A percentile compares a stretch with the other conserved stretches of the same genome.
Evolutionary conservation across 2,888 invertebrate genomes (phyloP).

Genomic region (Nasonia oneida): DNA sequence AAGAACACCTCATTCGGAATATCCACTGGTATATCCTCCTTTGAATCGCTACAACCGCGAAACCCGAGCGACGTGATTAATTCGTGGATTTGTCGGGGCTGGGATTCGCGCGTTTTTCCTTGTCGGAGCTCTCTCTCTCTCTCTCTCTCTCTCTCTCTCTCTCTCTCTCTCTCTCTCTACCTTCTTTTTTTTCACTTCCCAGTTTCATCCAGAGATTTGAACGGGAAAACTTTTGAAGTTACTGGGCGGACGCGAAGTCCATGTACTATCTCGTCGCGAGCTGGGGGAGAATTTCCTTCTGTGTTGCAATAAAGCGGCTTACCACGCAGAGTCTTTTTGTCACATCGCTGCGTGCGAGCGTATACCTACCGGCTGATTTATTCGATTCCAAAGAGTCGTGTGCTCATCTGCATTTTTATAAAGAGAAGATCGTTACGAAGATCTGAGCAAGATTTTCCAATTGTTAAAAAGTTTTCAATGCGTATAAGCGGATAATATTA

Average conservation of each 20-base stretch:
- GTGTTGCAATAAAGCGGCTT: slow-evolving; percentile 16
- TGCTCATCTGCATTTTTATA: background rate
- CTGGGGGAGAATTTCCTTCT: background rate
- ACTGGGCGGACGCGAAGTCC: background rate
- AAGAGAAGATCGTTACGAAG: background rate
- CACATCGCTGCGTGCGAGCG: background rate
- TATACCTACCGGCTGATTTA: background rate
- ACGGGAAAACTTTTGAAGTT: slow-evolving; percentile 9
- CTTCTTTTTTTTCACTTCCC: background rate
- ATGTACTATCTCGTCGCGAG: background rate
- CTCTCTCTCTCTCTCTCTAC: too few relatives aligned
- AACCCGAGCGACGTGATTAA: background rate
- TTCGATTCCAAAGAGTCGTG: background rate
- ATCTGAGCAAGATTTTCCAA: background rate
- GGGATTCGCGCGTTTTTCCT: background rate
- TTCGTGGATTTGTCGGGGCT: slow-evolving; percentile 18
- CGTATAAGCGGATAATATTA: background rate
- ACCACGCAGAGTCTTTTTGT: background rate
- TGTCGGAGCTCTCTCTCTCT: too few relatives aligned
- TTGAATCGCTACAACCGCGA: background rate
- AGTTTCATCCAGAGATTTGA: background rate
- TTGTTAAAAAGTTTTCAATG: background rate
- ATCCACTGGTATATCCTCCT: background rate
- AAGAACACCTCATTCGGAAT: background rate
- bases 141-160: too few relatives aligned